Evolutionary conservation across 2,888 invertebrate genomes (phyloP).

Genomic region (Drosophila planitibia): DNA sequence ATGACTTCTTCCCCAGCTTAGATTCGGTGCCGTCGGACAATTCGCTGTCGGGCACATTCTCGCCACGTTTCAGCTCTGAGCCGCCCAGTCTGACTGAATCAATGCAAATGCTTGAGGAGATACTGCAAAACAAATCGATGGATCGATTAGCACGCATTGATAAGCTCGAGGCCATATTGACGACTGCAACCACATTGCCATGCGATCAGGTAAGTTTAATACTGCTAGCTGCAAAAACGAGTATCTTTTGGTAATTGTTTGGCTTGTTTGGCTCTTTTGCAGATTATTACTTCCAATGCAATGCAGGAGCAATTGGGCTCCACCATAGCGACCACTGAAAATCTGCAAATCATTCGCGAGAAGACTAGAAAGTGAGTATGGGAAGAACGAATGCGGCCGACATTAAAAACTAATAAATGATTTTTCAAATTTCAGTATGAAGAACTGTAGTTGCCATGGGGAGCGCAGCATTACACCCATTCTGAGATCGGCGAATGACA

Average conservation of each 20-base stretch:
- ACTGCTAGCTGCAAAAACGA: not conserved
- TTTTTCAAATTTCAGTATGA: conserved; percentile 70
- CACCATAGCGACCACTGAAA: conserved; percentile 84
- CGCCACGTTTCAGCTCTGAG: conserved; percentile 90
- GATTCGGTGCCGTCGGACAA: conserved; percentile 93
- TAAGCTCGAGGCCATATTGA: conserved; percentile 93
- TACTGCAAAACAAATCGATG: conserved; percentile 92
- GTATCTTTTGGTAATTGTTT: not conserved
- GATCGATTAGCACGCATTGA: conserved; percentile 94
- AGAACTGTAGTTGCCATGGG: conserved; percentile 83
- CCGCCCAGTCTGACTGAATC: conserved; percentile 94
- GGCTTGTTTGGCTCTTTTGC: not conserved
- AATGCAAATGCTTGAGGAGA: conserved; percentile 95
- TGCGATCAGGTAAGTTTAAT: conserved; percentile 86
- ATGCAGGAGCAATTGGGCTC: conserved; percentile 84
- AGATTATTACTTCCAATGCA: conserved; percentile 84
- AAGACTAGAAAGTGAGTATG: conserved; percentile 83
- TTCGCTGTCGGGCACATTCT: conserved; percentile 88
- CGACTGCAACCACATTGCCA: conserved; percentile 91
- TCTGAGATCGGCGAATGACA: conserved; percentile 63
- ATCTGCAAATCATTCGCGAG: conserved; percentile 84
- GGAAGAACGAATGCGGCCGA: not conserved
- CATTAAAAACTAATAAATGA: conserved; percentile 1
- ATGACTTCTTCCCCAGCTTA: conserved; percentile 90
- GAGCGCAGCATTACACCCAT: conserved; percentile 80